phyloP scores from a whole-genome alignment of 2,113 vertebrate species.

The Rhea pennata region DNA sequence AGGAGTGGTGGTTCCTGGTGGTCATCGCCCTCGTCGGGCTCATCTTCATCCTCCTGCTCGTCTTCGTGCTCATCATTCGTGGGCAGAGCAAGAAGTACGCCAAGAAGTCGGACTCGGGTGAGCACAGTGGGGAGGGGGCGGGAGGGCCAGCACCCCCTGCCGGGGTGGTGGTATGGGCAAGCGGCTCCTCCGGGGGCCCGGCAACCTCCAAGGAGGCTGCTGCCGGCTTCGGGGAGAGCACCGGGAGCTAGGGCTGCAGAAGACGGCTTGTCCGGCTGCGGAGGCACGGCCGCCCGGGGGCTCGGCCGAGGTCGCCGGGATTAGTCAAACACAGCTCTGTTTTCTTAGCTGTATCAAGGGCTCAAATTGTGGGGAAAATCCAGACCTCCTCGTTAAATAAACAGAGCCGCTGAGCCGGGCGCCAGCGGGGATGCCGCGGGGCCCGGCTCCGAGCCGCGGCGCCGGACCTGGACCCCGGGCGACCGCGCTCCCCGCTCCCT shows the following conservation, averaged over 20 bases:
- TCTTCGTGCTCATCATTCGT: constrained; percentile 94
- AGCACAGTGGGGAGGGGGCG: neutral
- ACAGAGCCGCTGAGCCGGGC: neutral
- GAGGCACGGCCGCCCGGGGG: neutral
- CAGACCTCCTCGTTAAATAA: constrained; percentile 24
- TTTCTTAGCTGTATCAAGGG: constrained; percentile 54
- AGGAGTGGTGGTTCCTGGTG: constrained; percentile 99
- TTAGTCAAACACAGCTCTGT: constrained; percentile 55
- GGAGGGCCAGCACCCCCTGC: neutral
- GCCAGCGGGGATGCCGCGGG: neutral
- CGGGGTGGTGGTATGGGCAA: neutral
- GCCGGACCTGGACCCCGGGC: neutral
- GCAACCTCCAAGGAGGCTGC: neutral
- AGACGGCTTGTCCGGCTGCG: neutral
- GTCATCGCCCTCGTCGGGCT: constrained; percentile 94
- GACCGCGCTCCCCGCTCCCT: neutral
- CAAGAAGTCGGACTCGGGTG: constrained; percentile 94
- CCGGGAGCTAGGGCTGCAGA: neutral
- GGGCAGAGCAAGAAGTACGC: constrained; percentile 97
- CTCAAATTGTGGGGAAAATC: constrained; percentile 66
- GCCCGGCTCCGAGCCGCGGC: neutral
- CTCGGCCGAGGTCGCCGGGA: constrained; percentile 25
- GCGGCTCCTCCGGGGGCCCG: neutral
- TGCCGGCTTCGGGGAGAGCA: fast-evolving
- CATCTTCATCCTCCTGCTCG: constrained; percentile 95